Conservation (phyloP, 2,113 vertebrate genomes). For the Cairina moschata region DNA sequence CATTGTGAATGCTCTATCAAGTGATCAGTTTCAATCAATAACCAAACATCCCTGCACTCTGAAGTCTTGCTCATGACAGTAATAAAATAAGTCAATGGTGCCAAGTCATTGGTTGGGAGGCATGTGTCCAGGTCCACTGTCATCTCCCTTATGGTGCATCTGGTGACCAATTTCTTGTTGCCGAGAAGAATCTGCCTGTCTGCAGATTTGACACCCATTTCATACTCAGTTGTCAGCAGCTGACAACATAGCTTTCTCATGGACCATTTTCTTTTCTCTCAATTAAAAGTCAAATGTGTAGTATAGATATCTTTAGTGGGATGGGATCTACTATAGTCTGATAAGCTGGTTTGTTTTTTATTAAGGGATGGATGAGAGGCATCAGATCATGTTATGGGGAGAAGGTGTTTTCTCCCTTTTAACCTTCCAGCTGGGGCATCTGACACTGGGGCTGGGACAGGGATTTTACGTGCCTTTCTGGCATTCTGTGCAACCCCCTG, state of each 20-base stretch:
- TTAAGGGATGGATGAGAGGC: neutral
- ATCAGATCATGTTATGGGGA: neutral
- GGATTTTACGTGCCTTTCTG: neutral
- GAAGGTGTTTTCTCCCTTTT: neutral
- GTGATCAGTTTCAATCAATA: fast-evolving
- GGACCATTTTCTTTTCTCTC: neutral
- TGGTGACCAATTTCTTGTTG: neutral
- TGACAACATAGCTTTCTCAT: neutral
- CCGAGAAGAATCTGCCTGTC: neutral
- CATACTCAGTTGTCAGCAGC: neutral
- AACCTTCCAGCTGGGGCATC: neutral
- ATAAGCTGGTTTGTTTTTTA: neutral
- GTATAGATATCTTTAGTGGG: neutral
- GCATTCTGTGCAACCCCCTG: neutral
- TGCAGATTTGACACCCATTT: neutral
- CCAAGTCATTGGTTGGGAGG: neutral
- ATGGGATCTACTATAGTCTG: neutral
- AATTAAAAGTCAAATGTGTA: neutral
- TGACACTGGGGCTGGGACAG: neutral
- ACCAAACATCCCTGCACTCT: neutral
- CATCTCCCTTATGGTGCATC: neutral
- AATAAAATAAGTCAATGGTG: neutral
- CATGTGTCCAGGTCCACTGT: neutral
- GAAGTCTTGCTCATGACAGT: neutral
- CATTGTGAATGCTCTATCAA: neutral